Percentiles rank a stretch among this genome's conserved stretches.
Evolutionary conservation across 35 echinoderm and acorn worm genomes (phyloP).

Genomic region (Chiridota heheva): DNA sequence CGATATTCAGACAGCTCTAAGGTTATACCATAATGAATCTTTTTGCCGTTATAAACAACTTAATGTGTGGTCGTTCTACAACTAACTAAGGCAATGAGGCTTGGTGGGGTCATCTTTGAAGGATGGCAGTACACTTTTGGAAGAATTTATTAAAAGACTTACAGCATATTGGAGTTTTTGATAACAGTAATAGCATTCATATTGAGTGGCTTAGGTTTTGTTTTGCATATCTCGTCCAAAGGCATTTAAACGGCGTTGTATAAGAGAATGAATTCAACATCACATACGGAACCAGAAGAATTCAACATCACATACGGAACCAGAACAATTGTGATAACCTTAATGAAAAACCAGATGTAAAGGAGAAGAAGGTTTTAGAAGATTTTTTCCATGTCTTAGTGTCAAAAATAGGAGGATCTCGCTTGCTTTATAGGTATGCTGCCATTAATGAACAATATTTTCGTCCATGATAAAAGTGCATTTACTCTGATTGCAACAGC

Average conservation of each 20-base stretch:
- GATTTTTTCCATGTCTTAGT: too few species aligned
- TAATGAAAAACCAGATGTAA: too few species aligned
- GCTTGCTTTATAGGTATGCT: too few species aligned
- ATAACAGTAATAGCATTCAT: constrained; percentile 45
- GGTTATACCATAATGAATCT: constrained; percentile 31
- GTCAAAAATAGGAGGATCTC: too few species aligned
- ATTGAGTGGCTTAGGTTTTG: constrained; percentile 57
- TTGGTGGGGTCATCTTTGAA: constrained; percentile 33
- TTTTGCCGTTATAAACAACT: constrained; percentile 27
- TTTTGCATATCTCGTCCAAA: constrained; percentile 35
- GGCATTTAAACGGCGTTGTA: constrained; percentile 13
- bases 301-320: too few species aligned
- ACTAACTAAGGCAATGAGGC: constrained; percentile 40
- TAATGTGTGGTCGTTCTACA: constrained; percentile 48
- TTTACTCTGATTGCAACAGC: too few species aligned
- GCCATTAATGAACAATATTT: too few species aligned
- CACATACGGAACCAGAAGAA: too few species aligned
- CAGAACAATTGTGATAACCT: too few species aligned
- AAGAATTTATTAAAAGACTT: constrained; percentile 61
- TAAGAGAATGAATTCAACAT: too few species aligned
- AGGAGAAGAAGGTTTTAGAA: too few species aligned
- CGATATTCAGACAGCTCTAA: constrained; percentile 30
- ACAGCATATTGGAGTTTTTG: constrained; percentile 43
- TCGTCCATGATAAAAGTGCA: too few species aligned
- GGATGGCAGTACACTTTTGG: constrained; percentile 37